Conservation (phyloP, 2,797 vertebrate species). For the Anguilla obscura region DNA sequence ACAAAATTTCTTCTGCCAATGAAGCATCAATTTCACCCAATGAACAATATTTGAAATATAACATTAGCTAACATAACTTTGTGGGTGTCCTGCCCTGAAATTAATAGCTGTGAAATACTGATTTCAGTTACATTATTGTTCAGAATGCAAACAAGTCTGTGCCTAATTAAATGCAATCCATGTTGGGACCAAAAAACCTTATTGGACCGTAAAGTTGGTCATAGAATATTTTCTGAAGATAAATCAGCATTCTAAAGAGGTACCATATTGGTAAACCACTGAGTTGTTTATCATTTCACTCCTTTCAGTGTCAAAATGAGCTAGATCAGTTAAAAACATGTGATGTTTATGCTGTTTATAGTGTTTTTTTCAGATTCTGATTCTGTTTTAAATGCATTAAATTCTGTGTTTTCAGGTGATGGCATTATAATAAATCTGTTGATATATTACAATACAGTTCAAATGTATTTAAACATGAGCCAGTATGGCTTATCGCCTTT, state of each 20-base stretch:
- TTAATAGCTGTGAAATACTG: constrained; percentile 18
- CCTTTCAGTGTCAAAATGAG: constrained; percentile 1
- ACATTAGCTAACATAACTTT: background rate
- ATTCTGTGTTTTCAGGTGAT: constrained; percentile 11
- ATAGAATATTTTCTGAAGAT: background rate
- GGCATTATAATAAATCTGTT: background rate
- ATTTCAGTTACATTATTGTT: constrained; percentile 10
- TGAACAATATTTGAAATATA: background rate
- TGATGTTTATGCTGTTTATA: background rate
- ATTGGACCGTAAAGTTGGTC: background rate
- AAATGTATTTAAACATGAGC: background rate
- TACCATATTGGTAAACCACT: background rate
- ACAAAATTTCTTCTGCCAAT: background rate
- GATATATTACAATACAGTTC: background rate
- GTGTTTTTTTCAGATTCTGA: background rate
- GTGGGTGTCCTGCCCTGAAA: background rate
- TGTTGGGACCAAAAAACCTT: background rate
- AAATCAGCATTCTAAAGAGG: constrained; percentile 1
- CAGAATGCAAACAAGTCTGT: background rate
- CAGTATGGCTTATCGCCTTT: background rate
- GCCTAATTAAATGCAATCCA: background rate
- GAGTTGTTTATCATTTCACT: background rate
- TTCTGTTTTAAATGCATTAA: constrained; percentile 3
- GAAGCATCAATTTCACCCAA: background rate
- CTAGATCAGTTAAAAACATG: constrained; percentile 9